Evolutionary conservation across 2,113 vertebrate genomes (phyloP), one percentile per base, ranked within the genome.

Genomic region (Oncorhynchus mykiss): DNA sequence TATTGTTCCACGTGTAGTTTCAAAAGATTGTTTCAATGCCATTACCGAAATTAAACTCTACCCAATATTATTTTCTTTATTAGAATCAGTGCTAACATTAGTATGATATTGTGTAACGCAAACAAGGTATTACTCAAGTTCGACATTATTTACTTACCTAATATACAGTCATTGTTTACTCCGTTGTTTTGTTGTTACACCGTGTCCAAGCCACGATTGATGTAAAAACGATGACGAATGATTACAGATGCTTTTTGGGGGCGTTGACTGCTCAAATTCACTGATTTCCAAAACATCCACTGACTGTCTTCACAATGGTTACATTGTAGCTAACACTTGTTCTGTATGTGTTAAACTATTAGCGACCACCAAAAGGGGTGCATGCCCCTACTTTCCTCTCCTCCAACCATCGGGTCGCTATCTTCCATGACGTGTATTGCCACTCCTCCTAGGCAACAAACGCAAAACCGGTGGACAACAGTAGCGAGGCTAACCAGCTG

Each of bases 371-470:
- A 54, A 18, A 18, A 16, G 16, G 9, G 29, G 18, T 13, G 11
- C 67, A 7, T 13, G 11, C 67, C 70, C 78, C 77, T 75, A 60
- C 29, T 31, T 49, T 3, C 3, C 39, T 77, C 34, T 34, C 24
- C 64, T 57, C 85, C 14, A 88, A 88, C 87, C 85, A 72, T 62
- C 78, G 16, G n/a, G 14, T 75, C 71, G 79, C 79, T 57, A 29
- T 62, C 85, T 79, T 80, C 73, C 29, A 73, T 91, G 88, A 92
- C 91, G 91, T 84, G 70, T 51, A 31, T 76, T 48, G 86, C 22
- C 34, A 45, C 80, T 48, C 78, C 79, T 54, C 78, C 77, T 88
- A 31, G 83, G 78, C 80, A 82, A 75, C 76, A 80, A 81, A 88
- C 85, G 78, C 84, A 73, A 3, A 86, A 79, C 59, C 14, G 66